These are phyloP conservation scores for Venustaconcha ellipsiformis DNA, from an alignment of 1,140 invertebrate genomes.

Conservation along the genomic window DNA sequence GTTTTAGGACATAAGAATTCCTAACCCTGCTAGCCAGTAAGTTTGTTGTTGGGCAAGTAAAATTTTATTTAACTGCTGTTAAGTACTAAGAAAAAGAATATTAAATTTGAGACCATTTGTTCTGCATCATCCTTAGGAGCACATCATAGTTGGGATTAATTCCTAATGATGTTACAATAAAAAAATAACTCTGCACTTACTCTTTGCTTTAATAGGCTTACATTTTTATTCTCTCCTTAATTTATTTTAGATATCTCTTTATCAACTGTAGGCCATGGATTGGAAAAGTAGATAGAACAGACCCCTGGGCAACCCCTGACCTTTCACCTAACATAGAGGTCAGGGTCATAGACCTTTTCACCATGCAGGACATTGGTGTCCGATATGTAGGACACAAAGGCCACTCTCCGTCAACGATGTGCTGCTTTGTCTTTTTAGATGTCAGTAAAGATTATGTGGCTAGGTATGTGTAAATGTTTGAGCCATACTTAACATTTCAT, in stretches of 20 bases:
- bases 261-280: slow-evolving; percentile 48
- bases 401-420: slow-evolving; percentile 39
- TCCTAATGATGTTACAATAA: too few species aligned
- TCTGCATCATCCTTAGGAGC: too few species aligned
- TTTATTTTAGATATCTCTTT: slow-evolving; percentile 37
- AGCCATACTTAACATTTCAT: too few species aligned
- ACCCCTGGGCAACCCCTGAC: slow-evolving; percentile 39
- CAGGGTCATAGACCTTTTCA: slow-evolving; percentile 33
- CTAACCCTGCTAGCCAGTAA: too few species aligned
- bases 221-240: neutral
- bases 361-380: slow-evolving; percentile 27
- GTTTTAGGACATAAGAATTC: too few species aligned
- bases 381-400: slow-evolving; percentile 37
- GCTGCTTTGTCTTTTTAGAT: slow-evolving; percentile 43
- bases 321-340: slow-evolving; percentile 38
- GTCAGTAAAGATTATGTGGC: slow-evolving; percentile 37
- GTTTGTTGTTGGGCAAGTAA: too few species aligned
- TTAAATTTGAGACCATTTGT: too few species aligned
- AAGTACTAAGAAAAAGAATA: too few species aligned
- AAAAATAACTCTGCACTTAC: too few species aligned
- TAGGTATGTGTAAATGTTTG: slow-evolving; percentile 20
- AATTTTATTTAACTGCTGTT: too few species aligned
- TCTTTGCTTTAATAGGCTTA: too few species aligned
- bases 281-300: slow-evolving; percentile 32
- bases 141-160: too few species aligned